Base-by-base conservation (phyloP, 1,140 invertebrate genomes). In the Drosophila saltans region DNA sequence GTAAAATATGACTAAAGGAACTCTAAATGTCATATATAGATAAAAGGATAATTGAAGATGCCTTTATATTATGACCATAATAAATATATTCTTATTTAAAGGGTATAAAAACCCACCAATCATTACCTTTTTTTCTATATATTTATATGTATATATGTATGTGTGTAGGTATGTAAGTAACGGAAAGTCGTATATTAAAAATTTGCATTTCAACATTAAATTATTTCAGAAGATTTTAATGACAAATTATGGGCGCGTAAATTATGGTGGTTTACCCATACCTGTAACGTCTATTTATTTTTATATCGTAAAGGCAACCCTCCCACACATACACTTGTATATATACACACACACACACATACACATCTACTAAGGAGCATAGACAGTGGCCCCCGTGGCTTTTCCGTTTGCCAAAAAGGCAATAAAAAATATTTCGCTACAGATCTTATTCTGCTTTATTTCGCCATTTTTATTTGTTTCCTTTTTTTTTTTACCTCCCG, bases 181-280 rank as follows among this genome's bases (percentile, higher is more conserved):
- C 76, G 78, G 24, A 40, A 78, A 73, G 61, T 72, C 75, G 75
- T 89, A 83, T 88, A 88, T 83, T 89, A 66, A 78, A 89, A 89
- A 89, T 89, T 89, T 89, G 84, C 84, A 89, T 89, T 89, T 89
- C 84, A 89, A 89, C 84, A 89, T 89, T 84, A 89, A 89, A 89
- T 89, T 89, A 89, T 91, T 90, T 79, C 64, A 65, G 63, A 86
- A 91, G 88, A 91, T 91, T 91, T 90, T 91, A 90, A 91, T 91
- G 88, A 91, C 88, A 91, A 91, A 91, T 91, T 91, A 91, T 91
- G 88, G 81, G 68, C 72, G 88, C 88, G 86, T 91, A 90, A 91
- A 91, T 91, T 91, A 91, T 88, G 78, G 65, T 72, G 67, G 75
- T 45, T 66, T 30, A 43, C 55, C 41, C 24, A 39, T 58, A 16